Evolutionary conservation across 2,113 vertebrate species (phyloP), one percentile per base, ranked within the genome.

Genomic region (Leptodactylus fuscus): DNA sequence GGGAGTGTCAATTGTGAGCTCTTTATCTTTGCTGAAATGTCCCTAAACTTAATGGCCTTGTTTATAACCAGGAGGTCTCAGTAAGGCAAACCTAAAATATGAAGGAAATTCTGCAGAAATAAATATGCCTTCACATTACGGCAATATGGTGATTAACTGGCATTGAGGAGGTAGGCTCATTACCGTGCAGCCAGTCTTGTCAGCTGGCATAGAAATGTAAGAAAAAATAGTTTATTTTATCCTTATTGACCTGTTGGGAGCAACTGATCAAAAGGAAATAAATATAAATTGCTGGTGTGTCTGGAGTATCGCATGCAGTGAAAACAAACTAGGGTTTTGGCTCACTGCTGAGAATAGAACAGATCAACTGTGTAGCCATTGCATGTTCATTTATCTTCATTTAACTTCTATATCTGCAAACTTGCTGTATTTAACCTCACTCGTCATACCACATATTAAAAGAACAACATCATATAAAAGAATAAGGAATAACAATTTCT

Each of bases 191-290:
- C 77, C 78, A 62, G 76, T 88, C 88, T 87, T 90, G 88, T 90
- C 90, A 83, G 0, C 18, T 74, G 46, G 62, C 86, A 86, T 5
- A 18, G 38, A 89, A 91, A 90, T 82, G 81, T 90, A 88, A 87
- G 90, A 82, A 93, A 91, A 93, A 91, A 90, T 48, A 38, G 87
- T 90, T 92, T 89, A 81, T 90, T 90, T 92, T 91, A 91, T 91
- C 90, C 87, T 88, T 87, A 89, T 87, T 88, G 87, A 91, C 90
- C 88, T 84, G 18, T 82, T 78, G 82, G 86, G 85, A 91, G 88
- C 55, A 73, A 86, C 87, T 87, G 85, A 88, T 90, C 87, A 91
- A 89, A 92, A 84, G 70, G 49, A 36, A 83, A 84, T 88, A 87
- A 91, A 91, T 89, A 91, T 89, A 89, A 91, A 88, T 70, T 87